Evolutionary conservation across 2,113 vertebrate species (phyloP).

Genomic region (Heliornis fulica): DNA sequence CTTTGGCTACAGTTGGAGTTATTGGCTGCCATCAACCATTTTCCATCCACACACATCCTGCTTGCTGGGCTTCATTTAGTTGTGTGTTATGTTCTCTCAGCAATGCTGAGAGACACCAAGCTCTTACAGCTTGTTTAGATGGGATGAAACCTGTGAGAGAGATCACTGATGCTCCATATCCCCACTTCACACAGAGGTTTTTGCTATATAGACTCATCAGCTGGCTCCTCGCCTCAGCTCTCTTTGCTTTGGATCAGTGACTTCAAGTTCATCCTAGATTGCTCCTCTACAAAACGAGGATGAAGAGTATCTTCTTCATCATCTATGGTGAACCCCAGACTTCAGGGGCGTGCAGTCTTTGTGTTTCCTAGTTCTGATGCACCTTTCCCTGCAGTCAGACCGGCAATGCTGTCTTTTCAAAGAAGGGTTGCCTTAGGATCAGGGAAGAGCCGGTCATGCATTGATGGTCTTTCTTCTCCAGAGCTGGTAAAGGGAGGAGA

Average conservation of each 20-base stretch:
- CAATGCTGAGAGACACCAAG: neutral
- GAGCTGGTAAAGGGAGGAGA: neutral
- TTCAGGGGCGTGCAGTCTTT: neutral
- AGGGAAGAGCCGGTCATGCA: neutral
- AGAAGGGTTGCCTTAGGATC: neutral
- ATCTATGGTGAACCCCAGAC: neutral
- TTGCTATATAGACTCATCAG: neutral
- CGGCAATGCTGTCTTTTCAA: neutral
- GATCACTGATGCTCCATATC: fast-evolving
- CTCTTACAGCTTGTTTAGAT: neutral
- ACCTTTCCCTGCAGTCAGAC: neutral
- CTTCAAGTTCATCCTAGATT: neutral
- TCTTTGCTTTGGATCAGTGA: neutral
- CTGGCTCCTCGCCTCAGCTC: neutral
- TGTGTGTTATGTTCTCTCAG: fast-evolving
- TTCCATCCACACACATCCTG: neutral
- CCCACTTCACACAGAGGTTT: neutral
- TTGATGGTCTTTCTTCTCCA: neutral
- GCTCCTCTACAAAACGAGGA: neutral
- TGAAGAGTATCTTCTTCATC: neutral
- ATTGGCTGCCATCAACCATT: neutral
- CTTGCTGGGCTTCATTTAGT: neutral
- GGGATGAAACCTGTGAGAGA: neutral
- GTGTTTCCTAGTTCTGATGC: neutral
- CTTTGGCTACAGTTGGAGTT: neutral